Conservation (phyloP, 2,113 vertebrate genomes). For the Fregetta grallaria region DNA sequence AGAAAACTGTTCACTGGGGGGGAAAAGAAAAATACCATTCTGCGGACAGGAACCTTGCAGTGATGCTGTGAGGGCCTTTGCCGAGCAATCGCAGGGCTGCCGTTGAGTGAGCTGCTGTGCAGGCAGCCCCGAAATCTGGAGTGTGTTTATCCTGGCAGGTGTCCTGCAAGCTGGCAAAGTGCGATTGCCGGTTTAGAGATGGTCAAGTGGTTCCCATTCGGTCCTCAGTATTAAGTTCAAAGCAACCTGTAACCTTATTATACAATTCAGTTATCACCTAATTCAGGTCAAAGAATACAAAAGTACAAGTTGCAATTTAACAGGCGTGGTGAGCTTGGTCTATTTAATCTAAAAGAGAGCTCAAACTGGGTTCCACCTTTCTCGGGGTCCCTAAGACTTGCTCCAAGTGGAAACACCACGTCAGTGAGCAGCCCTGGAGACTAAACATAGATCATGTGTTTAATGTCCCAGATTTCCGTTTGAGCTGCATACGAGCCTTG, state of each 20-base stretch:
- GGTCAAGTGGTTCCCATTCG: neutral
- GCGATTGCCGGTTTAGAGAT: neutral
- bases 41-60: neutral
- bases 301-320: neutral
- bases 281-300: conserved; percentile 9
- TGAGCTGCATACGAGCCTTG: neutral
- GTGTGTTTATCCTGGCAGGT: neutral
- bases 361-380: conserved; percentile 45
- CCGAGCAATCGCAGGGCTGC: neutral
- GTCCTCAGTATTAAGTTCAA: neutral
- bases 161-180: neutral
- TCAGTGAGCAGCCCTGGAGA: conserved; percentile 38
- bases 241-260: neutral
- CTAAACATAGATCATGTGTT: neutral
- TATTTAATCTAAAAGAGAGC: conserved; percentile 16
- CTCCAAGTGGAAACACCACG: neutral
- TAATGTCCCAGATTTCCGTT: conserved; percentile 29
- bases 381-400: neutral
- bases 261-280: neutral
- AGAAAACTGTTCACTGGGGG: neutral
- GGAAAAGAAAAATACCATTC: neutral
- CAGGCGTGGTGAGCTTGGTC: neutral
- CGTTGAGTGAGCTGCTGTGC: neutral
- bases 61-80: neutral
- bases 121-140: neutral